phyloP scores from a whole-genome alignment of 2,113 vertebrate genomes.

The Tupaia tana region DNA sequence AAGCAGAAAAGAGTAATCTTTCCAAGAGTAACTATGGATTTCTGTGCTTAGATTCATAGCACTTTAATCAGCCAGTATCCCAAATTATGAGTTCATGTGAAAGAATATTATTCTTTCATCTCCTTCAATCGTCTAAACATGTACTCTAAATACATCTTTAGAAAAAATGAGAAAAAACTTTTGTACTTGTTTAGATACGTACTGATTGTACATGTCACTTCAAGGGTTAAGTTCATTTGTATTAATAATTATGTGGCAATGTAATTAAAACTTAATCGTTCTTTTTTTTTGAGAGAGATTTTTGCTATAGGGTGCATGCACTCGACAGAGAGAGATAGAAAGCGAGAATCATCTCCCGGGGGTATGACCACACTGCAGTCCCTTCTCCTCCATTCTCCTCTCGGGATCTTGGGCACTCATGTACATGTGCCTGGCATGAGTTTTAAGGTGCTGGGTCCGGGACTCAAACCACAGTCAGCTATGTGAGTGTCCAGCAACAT shows the following conservation, averaged over 20 bases:
- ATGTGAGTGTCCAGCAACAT: no score
- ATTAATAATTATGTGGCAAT: conserved; percentile 30
- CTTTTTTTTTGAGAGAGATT: neutral
- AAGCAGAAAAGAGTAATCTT: conserved; percentile 26
- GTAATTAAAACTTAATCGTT: conserved; percentile 35
- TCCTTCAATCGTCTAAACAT: conserved; percentile 38
- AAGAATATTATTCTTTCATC: conserved; percentile 28
- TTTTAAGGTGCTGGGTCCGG: no score
- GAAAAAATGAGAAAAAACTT: conserved; percentile 11
- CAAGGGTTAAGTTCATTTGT: conserved; percentile 36
- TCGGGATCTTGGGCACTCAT: no score
- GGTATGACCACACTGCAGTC: no score
- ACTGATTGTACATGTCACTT: conserved; percentile 14
- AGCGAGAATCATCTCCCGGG: no score
- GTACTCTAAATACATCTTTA: conserved; percentile 46
- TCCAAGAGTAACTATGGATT: conserved; percentile 17
- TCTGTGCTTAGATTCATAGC: conserved; percentile 23
- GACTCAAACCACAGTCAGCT: no score
- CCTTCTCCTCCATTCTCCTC: no score
- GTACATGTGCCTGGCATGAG: no score
- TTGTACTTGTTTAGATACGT: neutral
- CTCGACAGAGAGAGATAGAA: no score
- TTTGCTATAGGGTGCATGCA: no score
- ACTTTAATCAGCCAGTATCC: conserved; percentile 22
- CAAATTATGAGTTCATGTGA: conserved; percentile 42